A percentile compares a stretch with the other conserved stretches of the same genome.
Conservation (phyloP, 2,888 invertebrate genomes). For the Orchesellides sinensis region DNA sequence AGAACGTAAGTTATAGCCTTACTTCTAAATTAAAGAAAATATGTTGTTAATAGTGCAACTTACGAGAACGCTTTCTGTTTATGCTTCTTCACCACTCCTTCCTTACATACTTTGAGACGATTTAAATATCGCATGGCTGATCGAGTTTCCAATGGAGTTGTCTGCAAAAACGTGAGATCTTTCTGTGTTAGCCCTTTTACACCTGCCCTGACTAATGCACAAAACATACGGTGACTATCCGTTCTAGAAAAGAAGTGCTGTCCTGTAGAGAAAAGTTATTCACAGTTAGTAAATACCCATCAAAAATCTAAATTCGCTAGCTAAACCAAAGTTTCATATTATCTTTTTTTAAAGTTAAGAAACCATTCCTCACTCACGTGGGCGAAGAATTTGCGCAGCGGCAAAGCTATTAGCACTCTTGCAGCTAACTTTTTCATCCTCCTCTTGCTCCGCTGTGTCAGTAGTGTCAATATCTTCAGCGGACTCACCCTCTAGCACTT, state of each 20-base stretch:
- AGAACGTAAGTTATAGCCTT: too few relatives aligned
- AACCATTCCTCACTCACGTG: background rate
- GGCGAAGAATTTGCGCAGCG: conserved; percentile 3
- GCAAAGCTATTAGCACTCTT: background rate
- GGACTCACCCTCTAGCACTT: background rate
- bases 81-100: conserved; percentile 16
- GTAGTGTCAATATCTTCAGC: background rate
- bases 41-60: background rate
- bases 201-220: conserved; percentile 32
- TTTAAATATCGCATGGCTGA: conserved; percentile 41
- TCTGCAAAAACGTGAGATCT: conserved; percentile 29
- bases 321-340: background rate
- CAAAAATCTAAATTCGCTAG: too few relatives aligned
- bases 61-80: conserved; percentile 44
- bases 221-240: background rate
- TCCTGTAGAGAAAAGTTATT: conserved; percentile 5
- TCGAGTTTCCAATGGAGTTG: conserved; percentile 48
- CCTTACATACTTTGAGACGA: conserved; percentile 24
- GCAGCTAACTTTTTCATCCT: conserved; percentile 5
- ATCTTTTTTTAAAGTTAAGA: background rate
- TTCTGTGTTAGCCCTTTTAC: conserved; percentile 35
- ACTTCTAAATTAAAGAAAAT: background rate
- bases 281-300: background rate
- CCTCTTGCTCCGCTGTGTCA: conserved; percentile 19
- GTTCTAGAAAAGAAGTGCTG: background rate